Evolutionary conservation across 2,113 vertebrate species (phyloP).

Genomic region (Rana temporaria): DNA sequence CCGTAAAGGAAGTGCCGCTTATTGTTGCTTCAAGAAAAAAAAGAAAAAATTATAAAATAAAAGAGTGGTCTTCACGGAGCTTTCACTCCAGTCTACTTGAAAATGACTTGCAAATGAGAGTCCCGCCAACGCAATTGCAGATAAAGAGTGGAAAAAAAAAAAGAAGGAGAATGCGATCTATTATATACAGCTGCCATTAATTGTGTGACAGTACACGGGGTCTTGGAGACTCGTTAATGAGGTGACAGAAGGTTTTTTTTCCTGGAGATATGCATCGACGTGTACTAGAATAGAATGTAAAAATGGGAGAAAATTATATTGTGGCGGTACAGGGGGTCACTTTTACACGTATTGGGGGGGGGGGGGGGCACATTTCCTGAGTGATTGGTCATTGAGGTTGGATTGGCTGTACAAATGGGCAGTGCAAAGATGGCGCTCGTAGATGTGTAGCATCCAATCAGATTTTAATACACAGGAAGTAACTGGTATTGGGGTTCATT

Average conservation of each 20-base stretch:
- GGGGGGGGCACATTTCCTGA: too few species aligned
- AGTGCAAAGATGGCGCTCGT: too few species aligned
- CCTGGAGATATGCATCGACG: neutral
- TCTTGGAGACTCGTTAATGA: neutral
- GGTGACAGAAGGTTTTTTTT: neutral
- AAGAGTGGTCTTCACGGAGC: constrained; percentile 45
- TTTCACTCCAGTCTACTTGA: constrained; percentile 34
- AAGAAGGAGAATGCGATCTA: neutral
- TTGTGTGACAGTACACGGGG: constrained; percentile 13
- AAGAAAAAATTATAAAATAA: neutral
- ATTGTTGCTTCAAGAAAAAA: constrained; percentile 60
- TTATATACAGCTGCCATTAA: constrained; percentile 44
- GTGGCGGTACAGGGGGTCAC: too few species aligned
- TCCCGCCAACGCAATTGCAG: constrained; percentile 48
- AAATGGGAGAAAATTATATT: neutral
- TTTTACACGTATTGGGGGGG: too few species aligned
- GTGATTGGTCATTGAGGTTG: too few species aligned
- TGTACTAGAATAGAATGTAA: neutral
- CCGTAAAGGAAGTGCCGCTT: constrained; percentile 55
- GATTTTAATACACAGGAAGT: too few species aligned
- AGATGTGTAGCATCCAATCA: too few species aligned
- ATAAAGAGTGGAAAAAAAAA: constrained; percentile 44
- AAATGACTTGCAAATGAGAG: constrained; percentile 53
- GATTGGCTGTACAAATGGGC: too few species aligned
- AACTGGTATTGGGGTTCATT: too few species aligned